These are phyloP conservation scores for Cotesia chilonis DNA, from an alignment of 1,140 invertebrate genomes.

Conservation along the genomic window DNA sequence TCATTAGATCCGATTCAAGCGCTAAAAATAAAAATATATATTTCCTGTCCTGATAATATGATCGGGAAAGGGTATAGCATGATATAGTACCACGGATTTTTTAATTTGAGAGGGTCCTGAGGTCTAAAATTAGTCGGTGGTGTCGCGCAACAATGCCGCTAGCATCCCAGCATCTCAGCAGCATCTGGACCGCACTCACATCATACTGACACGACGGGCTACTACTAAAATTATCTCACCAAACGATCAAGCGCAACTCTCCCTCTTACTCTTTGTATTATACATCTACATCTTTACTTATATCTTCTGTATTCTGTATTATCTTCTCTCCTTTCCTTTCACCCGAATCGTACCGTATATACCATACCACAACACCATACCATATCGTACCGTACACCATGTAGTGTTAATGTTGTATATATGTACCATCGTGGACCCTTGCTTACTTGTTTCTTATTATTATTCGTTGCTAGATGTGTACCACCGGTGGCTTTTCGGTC, in stretches of 20 bases:
- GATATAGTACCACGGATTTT: neutral
- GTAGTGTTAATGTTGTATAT: no score
- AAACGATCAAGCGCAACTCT: slow-evolving; percentile 38
- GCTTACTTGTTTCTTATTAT: neutral
- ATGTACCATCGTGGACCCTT: neutral
- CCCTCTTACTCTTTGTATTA: slow-evolving; percentile 4
- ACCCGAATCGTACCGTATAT: no score
- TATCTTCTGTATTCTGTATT: neutral
- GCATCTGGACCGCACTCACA: slow-evolving; percentile 47
- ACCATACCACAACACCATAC: no score
- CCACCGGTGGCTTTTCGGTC: no score
- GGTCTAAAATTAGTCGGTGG: slow-evolving; percentile 49
- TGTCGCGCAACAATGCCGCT: slow-evolving; percentile 48
- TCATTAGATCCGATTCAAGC: no score
- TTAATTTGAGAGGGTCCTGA: slow-evolving; percentile 22
- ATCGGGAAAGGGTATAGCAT: slow-evolving; percentile 35
- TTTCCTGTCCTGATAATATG: slow-evolving; percentile 28
- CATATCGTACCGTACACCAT: no score
- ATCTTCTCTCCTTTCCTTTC: slow-evolving; percentile 13
- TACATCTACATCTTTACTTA: neutral
- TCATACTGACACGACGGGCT: slow-evolving; percentile 17
- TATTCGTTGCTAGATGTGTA: no score
- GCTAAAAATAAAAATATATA: neutral
- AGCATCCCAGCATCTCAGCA: slow-evolving; percentile 39
- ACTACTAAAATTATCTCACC: slow-evolving; percentile 47